Percentiles rank a stretch among this genome's conserved stretches.
phyloP scores from a whole-genome alignment of 2,797 vertebrate genomes.

The Chloroceryle amazona region DNA sequence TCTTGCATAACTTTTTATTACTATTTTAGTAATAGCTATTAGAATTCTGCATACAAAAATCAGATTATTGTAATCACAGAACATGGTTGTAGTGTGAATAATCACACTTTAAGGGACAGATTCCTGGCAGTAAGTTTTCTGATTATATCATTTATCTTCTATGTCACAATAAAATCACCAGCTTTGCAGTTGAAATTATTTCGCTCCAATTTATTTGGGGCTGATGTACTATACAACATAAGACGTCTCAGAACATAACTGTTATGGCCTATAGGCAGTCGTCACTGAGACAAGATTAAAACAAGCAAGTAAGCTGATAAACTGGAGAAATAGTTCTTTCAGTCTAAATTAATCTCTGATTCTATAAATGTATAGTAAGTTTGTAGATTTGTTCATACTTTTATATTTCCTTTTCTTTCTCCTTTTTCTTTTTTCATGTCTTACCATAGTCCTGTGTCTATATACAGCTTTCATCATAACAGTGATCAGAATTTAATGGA shows the following conservation, averaged over 20 bases:
- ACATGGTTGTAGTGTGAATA: not conserved
- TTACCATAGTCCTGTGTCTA: fast-evolving
- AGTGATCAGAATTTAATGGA: not conserved
- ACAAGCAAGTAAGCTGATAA: not conserved
- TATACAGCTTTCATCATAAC: not conserved
- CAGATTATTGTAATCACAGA: not conserved
- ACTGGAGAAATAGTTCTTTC: not conserved
- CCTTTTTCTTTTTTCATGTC: not conserved
- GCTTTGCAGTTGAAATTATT: not conserved
- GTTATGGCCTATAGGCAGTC: not conserved
- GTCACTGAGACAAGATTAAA: not conserved
- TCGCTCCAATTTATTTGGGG: not conserved
- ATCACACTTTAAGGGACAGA: not conserved
- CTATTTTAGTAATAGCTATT: not conserved
- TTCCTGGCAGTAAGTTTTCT: not conserved
- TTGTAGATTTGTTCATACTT: not conserved
- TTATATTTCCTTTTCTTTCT: not conserved
- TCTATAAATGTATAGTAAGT: not conserved
- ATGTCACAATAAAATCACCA: not conserved
- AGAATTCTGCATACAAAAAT: not conserved
- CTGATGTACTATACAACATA: not conserved
- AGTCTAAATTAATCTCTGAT: not conserved
- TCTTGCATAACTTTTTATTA: not conserved
- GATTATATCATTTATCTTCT: not conserved
- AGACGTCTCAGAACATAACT: not conserved